phyloP scores from a whole-genome alignment of 2,888 invertebrate genomes.

The Anaspis maculata region DNA sequence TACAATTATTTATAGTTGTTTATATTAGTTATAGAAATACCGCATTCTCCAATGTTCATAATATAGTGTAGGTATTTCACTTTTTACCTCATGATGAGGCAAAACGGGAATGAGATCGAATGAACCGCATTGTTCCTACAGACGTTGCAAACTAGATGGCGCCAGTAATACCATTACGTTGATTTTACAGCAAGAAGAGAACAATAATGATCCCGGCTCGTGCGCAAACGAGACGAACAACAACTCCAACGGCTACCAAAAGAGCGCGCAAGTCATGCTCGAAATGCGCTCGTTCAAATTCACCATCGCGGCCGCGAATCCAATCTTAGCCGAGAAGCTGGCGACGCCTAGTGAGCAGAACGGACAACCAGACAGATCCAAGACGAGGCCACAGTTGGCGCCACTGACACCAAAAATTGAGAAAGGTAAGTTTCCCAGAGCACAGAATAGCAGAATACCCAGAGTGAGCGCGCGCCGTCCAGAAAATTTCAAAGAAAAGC shows the following conservation, averaged over 20 bases:
- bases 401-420: constrained; percentile 40
- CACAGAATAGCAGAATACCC: no score
- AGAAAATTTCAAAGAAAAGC: no score
- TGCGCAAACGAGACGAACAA: constrained; percentile 22
- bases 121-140: no score
- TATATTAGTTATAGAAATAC: no score
- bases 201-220: constrained; percentile 39
- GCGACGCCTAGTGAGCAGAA: constrained; percentile 46
- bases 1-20: no score
- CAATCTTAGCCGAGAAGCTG: constrained; percentile 73
- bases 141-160: constrained; percentile 3
- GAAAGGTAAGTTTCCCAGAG: constrained; percentile 42
- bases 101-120: no score
- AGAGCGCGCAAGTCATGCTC: constrained; percentile 34
- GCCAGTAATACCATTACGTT: neutral
- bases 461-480: no score
- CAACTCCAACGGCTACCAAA: constrained; percentile 27
- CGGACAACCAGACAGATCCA: constrained; percentile 17
- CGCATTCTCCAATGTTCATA: no score
- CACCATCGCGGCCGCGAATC: constrained; percentile 80
- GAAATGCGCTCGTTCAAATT: constrained; percentile 46
- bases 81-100: no score
- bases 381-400: constrained; percentile 33
- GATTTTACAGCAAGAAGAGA: constrained; percentile 44
- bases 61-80: no score